Evolutionary conservation across 2,797 vertebrate genomes (phyloP).

Genomic region (Erpetoichthys calabaricus): DNA sequence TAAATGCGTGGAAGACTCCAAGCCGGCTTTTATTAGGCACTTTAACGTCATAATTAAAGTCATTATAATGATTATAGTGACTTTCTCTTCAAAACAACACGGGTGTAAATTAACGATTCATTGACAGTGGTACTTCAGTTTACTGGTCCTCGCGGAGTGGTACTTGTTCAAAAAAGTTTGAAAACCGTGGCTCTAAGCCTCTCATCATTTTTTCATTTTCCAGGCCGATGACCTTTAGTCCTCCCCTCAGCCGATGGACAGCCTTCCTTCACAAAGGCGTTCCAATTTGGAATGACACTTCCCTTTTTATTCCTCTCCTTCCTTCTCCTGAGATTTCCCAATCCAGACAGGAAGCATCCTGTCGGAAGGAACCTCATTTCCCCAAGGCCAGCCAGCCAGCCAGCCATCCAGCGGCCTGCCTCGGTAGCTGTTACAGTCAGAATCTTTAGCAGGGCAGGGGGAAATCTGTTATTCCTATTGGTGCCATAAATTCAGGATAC

Average conservation of each 20-base stretch:
- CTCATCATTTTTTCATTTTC: conserved; percentile 1
- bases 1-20: too few relatives aligned
- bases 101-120: too few relatives aligned
- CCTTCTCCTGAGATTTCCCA: conserved; percentile 17
- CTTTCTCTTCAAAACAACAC: too few relatives aligned
- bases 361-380: conserved; percentile 27
- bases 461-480: not conserved
- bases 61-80: too few relatives aligned
- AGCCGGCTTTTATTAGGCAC: too few relatives aligned
- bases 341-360: conserved; percentile 17
- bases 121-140: too few relatives aligned
- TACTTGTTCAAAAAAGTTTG: not conserved
- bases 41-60: too few relatives aligned
- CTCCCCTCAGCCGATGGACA: conserved; percentile 6
- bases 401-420: conserved; percentile 10
- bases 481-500: too few relatives aligned
- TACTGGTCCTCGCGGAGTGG: too few relatives aligned
- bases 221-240: conserved; percentile 12
- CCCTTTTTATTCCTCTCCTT: conserved; percentile 18
- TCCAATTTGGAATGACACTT: conserved; percentile 15
- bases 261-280: conserved; percentile 16
- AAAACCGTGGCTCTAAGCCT: conserved; percentile 8
- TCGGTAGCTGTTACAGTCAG: conserved; percentile 3
- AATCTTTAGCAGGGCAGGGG: not conserved
- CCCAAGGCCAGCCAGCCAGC: conserved; percentile 4